Percentiles rank a stretch among this genome's conserved stretches.
These are phyloP conservation scores for Blastomussa wellsi DNA, from an alignment of 92 coral and sea anemone species.

Conservation along the genomic window DNA sequence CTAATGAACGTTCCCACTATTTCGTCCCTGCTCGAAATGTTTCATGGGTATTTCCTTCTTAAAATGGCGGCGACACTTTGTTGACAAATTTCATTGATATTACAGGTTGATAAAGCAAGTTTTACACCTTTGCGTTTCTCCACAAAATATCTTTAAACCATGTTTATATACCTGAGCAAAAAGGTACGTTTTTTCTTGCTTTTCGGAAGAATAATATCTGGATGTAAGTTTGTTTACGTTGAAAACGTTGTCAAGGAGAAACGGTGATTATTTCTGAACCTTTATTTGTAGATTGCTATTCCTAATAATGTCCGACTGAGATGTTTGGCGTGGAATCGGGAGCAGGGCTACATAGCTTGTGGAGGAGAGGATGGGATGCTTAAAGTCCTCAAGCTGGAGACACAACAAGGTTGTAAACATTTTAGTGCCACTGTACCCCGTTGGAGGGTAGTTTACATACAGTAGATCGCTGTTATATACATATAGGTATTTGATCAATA, in stretches of 20 bases:
- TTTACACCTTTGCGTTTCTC: not conserved
- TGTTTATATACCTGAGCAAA: constrained; percentile 97
- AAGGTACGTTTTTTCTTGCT: constrained; percentile 65
- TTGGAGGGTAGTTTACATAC: not conserved
- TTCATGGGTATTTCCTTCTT: constrained; percentile 15
- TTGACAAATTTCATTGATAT: too few species aligned
- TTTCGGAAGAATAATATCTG: not conserved
- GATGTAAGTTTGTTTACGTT: constrained; percentile 29
- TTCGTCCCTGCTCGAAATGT: not conserved
- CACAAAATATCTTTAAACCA: not conserved
- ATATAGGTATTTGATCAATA: not conserved
- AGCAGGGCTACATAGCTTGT: constrained; percentile 94
- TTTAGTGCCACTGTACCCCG: not conserved
- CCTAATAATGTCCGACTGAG: constrained; percentile 92
- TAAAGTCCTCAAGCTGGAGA: constrained; percentile 88
- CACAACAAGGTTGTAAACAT: constrained; percentile 74
- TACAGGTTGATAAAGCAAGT: not conserved
- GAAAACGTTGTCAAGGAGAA: constrained; percentile 35
- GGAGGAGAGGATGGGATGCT: constrained; percentile 97
- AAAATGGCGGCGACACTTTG: constrained; percentile 20
- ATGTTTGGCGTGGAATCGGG: constrained; percentile 95
- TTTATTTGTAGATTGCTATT: constrained; percentile 81
- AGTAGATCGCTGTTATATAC: not conserved
- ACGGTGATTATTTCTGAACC: constrained; percentile 4
- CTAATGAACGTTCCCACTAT: not conserved